These are phyloP conservation scores for Ptychoptera albimana DNA, from an alignment of 2,888 invertebrate genomes.

Conservation along the genomic window DNA sequence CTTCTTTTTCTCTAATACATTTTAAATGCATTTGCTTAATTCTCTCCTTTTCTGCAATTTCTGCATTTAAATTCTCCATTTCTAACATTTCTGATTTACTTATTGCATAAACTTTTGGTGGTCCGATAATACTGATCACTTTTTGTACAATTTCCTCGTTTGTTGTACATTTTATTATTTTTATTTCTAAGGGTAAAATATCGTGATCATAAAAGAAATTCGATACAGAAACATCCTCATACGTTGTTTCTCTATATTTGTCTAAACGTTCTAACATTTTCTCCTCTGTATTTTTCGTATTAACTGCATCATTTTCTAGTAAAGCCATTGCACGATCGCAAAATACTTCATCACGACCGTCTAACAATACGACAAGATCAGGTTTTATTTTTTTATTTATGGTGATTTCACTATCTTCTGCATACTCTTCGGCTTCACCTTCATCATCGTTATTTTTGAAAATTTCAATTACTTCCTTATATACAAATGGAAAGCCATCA, in stretches of 20 bases:
- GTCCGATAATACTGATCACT: conserved; percentile 11
- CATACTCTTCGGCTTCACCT: neutral
- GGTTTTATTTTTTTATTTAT: conserved; percentile 1
- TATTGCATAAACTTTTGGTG: conserved; percentile 11
- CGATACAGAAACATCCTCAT: conserved; percentile 10
- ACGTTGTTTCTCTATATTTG: conserved; percentile 10
- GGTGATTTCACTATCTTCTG: neutral
- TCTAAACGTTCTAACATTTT: conserved; percentile 10
- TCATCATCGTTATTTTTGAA: conserved; percentile 5
- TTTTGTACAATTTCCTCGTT: conserved; percentile 7
- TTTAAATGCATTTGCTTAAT: conserved; percentile 1
- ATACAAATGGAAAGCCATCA: conserved; percentile 13
- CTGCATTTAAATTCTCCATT: neutral
- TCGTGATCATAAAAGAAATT: conserved; percentile 13
- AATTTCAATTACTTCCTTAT: conserved; percentile 9
- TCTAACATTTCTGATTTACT: conserved; percentile 7
- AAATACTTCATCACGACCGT: conserved; percentile 10
- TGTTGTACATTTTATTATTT: conserved; percentile 6
- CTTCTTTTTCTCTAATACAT: conserved; percentile 5
- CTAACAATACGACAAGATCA: conserved; percentile 9
- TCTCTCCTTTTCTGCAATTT: neutral
- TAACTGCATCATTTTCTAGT: conserved; percentile 4
- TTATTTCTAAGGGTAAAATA: conserved; percentile 10
- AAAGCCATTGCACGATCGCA: conserved; percentile 11
- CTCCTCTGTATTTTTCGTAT: conserved; percentile 10